A percentile compares a stretch with the other conserved stretches of the same genome.
phyloP scores from a whole-genome alignment of 2,797 vertebrate genomes.

The Lerista edwardsae region DNA sequence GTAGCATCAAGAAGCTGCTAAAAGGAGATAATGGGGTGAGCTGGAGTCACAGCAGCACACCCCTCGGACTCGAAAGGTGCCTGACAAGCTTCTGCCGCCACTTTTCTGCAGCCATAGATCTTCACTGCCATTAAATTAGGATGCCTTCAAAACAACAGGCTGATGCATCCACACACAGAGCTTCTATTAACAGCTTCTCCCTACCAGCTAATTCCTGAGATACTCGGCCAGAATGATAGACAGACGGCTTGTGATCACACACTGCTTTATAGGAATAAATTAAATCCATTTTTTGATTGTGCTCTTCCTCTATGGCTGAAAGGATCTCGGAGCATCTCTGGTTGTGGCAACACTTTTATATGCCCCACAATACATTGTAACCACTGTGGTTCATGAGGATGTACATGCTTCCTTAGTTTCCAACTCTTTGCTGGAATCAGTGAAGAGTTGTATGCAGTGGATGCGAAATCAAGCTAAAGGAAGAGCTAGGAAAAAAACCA shows the following conservation, averaged over 20 bases:
- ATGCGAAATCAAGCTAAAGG: neutral
- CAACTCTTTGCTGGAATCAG: neutral
- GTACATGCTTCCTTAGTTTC: neutral
- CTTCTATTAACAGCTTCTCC: slow-evolving; percentile 17
- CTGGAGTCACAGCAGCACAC: neutral
- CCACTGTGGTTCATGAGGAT: neutral
- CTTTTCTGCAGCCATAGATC: neutral
- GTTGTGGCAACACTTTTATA: neutral
- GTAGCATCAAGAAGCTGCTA: slow-evolving; percentile 34
- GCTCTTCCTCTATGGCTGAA: neutral
- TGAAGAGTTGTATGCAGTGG: neutral
- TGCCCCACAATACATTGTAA: neutral
- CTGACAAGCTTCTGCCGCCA: neutral
- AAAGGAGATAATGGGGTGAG: slow-evolving; percentile 16
- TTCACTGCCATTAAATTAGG: slow-evolving; percentile 1
- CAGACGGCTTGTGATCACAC: neutral
- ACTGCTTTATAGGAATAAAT: slow-evolving; percentile 9
- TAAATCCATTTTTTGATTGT: neutral
- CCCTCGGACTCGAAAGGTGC: neutral
- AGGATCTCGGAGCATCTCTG: neutral
- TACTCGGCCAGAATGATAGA: neutral
- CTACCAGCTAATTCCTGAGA: slow-evolving; percentile 12
- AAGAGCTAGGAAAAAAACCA: neutral
- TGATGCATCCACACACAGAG: neutral
- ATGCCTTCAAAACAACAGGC: neutral